Evolutionary conservation across 2,797 vertebrate genomes (phyloP).

Genomic region (Leptodactylus fallax): DNA sequence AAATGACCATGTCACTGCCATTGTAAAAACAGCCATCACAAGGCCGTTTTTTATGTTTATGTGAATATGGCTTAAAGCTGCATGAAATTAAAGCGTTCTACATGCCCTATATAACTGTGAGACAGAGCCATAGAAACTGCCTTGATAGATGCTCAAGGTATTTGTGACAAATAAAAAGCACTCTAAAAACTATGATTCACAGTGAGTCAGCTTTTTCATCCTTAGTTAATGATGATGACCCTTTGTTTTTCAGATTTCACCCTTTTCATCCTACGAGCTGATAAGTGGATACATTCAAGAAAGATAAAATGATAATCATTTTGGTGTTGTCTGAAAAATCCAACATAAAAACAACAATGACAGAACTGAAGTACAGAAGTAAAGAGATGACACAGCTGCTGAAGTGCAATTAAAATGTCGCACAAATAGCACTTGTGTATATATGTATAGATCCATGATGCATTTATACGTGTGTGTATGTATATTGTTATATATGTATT

Average conservation of each 20-base stretch:
- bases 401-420: not conserved
- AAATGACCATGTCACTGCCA: too few species aligned
- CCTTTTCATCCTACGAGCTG: not conserved
- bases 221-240: not conserved
- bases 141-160: not conserved
- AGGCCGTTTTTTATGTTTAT: too few species aligned
- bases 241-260: not conserved
- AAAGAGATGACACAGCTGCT: not conserved
- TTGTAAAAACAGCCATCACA: too few species aligned
- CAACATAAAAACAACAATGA: not conserved
- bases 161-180: not conserved
- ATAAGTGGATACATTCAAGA: not conserved
- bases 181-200: not conserved
- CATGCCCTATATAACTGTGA: not conserved
- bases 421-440: not conserved
- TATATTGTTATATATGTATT: too few species aligned
- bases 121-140: not conserved
- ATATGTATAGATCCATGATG: too few species aligned
- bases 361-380: not conserved
- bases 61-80: not conserved
- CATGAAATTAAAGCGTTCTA: not conserved
- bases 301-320: not conserved
- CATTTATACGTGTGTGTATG: too few species aligned
- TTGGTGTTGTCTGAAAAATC: not conserved
- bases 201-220: not conserved